phyloP scores from a whole-genome alignment of 2,888 invertebrate genomes.

The Gnatocerus cornutus region DNA sequence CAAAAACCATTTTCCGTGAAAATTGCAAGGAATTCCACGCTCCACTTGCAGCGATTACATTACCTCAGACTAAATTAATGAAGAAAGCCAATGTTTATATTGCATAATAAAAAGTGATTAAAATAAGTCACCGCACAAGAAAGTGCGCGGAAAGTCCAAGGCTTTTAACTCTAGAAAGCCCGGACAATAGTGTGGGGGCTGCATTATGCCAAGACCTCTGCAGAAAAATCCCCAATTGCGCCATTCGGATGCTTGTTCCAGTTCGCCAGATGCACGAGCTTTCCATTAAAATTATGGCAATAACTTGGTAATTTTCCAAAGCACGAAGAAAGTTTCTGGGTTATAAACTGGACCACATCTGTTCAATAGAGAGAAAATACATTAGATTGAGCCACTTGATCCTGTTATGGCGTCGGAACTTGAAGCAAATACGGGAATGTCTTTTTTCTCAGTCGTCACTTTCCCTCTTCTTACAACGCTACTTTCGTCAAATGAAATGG shows the following conservation, averaged over 20 bases:
- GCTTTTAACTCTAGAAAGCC: too few species aligned
- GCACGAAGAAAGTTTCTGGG: conserved; percentile 13
- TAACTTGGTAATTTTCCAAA: conserved; percentile 23
- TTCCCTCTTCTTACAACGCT: conserved; percentile 47
- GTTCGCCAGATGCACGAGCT: conserved; percentile 1
- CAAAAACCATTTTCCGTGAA: conserved; percentile 3
- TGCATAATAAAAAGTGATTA: conserved; percentile 4
- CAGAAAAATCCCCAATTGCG: not conserved
- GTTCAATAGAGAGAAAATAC: conserved; percentile 12
- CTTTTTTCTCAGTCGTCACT: conserved; percentile 43
- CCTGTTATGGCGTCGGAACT: conserved; percentile 4
- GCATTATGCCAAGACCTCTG: not conserved
- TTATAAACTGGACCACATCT: conserved; percentile 25
- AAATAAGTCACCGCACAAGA: not conserved
- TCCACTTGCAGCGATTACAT: conserved; percentile 3
- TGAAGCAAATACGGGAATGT: conserved; percentile 30
- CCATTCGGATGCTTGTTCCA: not conserved
- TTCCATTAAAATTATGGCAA: conserved; percentile 16
- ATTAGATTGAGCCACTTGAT: not conserved
- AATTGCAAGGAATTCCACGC: not conserved
- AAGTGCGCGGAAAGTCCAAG: too few species aligned
- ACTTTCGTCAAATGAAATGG: conserved; percentile 49
- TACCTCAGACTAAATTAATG: not conserved
- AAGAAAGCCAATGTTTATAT: conserved; percentile 8
- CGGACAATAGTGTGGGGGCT: not conserved